These are phyloP conservation scores for Vulpes ferrilata DNA, from an alignment of 2,113 vertebrate genomes.

Conservation along the genomic window DNA sequence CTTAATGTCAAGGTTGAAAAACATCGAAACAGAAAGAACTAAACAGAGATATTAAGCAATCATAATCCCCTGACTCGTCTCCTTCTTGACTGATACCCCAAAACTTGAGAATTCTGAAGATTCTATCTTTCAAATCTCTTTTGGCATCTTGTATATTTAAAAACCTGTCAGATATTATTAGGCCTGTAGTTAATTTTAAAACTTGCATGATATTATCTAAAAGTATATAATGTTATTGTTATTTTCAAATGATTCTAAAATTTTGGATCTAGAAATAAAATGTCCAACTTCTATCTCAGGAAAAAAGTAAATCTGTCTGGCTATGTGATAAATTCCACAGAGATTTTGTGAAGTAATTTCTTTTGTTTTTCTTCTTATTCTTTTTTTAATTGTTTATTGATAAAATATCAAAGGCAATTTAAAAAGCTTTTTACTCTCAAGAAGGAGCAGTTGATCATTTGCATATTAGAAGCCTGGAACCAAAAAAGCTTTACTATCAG, in stretches of 20 bases:
- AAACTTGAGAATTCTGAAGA: not conserved
- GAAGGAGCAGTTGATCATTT: not conserved
- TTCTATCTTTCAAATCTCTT: not conserved
- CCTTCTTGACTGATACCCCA: not conserved
- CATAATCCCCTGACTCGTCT: accelerated
- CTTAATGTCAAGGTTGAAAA: not conserved
- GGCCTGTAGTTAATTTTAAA: not conserved
- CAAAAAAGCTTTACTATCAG: conserved; percentile 49
- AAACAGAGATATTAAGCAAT: not conserved
- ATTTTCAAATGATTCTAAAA: conserved; percentile 12
- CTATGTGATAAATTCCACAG: not conserved
- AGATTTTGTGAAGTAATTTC: not conserved
- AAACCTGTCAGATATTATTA: not conserved
- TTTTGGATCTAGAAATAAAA: not conserved
- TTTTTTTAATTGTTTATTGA: conserved; percentile 61
- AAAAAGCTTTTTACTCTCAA: not conserved
- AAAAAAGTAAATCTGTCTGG: not conserved
- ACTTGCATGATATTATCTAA: not conserved
- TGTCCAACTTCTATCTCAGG: not conserved
- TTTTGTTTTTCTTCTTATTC: not conserved
- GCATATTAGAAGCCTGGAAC: not conserved
- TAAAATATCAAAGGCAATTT: not conserved
- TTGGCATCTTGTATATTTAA: not conserved
- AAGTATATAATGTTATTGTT: not conserved
- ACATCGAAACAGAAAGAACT: not conserved